Base-by-base conservation (phyloP, 2,113 vertebrate genomes). In the Miniopterus natalensis region DNA sequence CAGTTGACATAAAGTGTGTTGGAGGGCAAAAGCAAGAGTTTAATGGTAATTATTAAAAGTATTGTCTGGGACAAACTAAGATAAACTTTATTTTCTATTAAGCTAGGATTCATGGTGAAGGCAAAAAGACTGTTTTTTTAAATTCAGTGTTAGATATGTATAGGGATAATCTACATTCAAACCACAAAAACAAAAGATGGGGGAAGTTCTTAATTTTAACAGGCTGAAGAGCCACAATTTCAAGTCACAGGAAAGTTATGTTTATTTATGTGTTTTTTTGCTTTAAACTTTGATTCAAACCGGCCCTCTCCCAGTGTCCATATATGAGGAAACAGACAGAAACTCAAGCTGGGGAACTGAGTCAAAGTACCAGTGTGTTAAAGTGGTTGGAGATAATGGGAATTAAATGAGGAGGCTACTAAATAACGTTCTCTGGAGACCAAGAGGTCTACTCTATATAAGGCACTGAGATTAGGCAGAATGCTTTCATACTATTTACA, bases 381-480 rank as follows among this genome's bases (percentile, higher is more conserved):
- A 91, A 95, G 77, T 73, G 79, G 71, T 21, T 88, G 27, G 6
- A 49, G 25, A 77, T 9, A n/a, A 95, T 61, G 40, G 36, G 49
- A 87, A 92, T 79, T 63, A 89, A 96, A 87, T 80, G 47, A 88
- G 59, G 53, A 93, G 21, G 13, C 57, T 66, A n/a, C 63, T 77
- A n/a, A 87, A 25, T 2, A 71, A 63, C 29, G 27, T 55, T 84
- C 88, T 90, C 63, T 63, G 65, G 75, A 84, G 75, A 55, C 45
- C 66, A 51, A 36, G n/a, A 47, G 51, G 29, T 84, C 75, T 84
- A 55, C 29, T 95, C 23, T 61, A 36, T 18, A n/a, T 17, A 47
- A 86, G 47, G 14, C 25, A 80, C 20, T 4, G n/a, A 3, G 31
- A 74, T 6, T 1, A 17, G 74, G 51, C 29, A 74, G 51, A 68